phyloP scores from a whole-genome alignment of 2,113 vertebrate species.

The Rhabdomys dilectus region DNA sequence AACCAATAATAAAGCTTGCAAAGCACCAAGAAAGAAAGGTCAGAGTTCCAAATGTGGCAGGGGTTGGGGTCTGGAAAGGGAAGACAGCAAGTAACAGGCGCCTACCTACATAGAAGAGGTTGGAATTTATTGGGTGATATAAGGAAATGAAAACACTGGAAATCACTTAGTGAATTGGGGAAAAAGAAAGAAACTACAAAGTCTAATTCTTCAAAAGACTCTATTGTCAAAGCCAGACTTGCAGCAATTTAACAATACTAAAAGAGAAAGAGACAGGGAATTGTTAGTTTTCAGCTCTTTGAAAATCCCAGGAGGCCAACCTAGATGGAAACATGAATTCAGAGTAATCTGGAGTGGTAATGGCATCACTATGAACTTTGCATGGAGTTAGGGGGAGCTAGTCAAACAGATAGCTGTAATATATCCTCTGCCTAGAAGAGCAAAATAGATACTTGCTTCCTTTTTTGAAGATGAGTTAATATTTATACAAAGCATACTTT shows the following conservation, averaged over 20 bases:
- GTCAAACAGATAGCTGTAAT: conserved; percentile 12
- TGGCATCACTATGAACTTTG: conserved; percentile 35
- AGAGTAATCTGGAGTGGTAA: not conserved
- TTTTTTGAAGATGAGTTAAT: conserved; percentile 74
- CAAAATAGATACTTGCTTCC: conserved; percentile 25
- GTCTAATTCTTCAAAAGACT: not conserved
- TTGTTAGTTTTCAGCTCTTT: not conserved
- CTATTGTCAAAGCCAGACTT: not conserved
- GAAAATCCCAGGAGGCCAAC: not conserved
- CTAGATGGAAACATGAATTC: not conserved
- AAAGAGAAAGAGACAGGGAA: not conserved
- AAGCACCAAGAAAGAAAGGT: not conserved
- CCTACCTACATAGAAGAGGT: not conserved
- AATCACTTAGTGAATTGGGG: not conserved
- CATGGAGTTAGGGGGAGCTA: not conserved
- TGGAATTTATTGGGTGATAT: not conserved
- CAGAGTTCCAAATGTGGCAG: not conserved
- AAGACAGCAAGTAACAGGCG: not conserved
- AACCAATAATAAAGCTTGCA: not conserved
- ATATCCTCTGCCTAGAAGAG: conserved; percentile 39
- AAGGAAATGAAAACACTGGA: not conserved
- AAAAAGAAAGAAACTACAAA: not conserved
- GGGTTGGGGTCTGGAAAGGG: not conserved
- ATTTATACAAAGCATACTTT: conserved; percentile 67
- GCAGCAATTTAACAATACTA: not conserved